These are phyloP conservation scores for Serranus cabrilla DNA, from an alignment of 2,797 vertebrate species.

Conservation along the genomic window DNA sequence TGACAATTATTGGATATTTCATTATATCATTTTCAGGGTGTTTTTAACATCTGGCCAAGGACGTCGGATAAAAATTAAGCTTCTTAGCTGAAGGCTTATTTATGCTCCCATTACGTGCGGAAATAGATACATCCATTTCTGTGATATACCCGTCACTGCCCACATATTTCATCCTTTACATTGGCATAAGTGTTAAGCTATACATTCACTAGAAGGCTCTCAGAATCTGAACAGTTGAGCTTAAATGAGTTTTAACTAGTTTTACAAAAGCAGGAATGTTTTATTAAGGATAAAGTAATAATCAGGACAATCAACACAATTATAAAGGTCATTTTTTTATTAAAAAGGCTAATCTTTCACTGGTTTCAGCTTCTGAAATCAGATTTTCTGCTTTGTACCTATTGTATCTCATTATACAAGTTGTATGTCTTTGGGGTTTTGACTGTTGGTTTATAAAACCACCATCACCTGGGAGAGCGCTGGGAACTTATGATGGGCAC, in stretches of 20 bases:
- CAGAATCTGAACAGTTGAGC: too few species aligned
- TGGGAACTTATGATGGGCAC: neutral
- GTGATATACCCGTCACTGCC: too few species aligned
- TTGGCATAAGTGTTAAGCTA: too few species aligned
- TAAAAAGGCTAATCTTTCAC: neutral
- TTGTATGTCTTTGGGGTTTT: neutral
- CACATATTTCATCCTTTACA: too few species aligned
- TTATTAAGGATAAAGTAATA: neutral
- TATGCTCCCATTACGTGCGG: too few species aligned
- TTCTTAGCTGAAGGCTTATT: neutral
- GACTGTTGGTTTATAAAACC: neutral
- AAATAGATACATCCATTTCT: too few species aligned
- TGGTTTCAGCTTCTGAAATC: neutral
- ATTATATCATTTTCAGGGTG: neutral
- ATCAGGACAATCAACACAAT: neutral
- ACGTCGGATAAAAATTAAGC: too few species aligned
- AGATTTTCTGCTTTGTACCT: neutral
- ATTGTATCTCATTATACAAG: neutral
- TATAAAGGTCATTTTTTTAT: neutral
- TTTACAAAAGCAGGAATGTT: too few species aligned
- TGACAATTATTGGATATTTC: slow-evolving; percentile 7
- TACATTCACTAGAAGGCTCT: too few species aligned
- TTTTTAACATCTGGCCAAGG: neutral
- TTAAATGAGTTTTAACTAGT: too few species aligned
- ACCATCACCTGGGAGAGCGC: neutral